Percentiles rank a stretch among this genome's conserved stretches.
Evolutionary conservation across 2,888 invertebrate species (phyloP).

Genomic region (Papilio elwesi): DNA sequence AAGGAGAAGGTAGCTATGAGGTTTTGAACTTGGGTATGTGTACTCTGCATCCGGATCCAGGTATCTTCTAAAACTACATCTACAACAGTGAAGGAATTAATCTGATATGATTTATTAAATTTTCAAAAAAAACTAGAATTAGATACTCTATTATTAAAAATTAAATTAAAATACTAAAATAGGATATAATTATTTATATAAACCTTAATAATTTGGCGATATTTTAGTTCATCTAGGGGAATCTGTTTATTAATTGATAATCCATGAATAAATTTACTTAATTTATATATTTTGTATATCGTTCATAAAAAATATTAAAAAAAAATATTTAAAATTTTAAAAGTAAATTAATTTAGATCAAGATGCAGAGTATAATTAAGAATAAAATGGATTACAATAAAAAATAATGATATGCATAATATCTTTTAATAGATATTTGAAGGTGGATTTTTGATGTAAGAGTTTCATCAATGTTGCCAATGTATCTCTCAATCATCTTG

Average conservation of each 20-base stretch:
- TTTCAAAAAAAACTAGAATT: slow-evolving; percentile 86
- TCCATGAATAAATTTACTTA: slow-evolving; percentile 85
- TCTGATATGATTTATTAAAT: slow-evolving; percentile 71
- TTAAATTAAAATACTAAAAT: slow-evolving; percentile 79
- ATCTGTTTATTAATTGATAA: slow-evolving; percentile 88
- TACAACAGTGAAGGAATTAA: too few relatives aligned
- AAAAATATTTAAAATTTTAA: slow-evolving; percentile 68
- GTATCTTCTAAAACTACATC: too few relatives aligned
- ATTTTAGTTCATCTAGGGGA: slow-evolving; percentile 88
- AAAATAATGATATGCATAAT: slow-evolving; percentile 77
- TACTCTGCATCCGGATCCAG: too few relatives aligned
- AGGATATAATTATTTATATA: slow-evolving; percentile 84
- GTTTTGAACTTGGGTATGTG: too few relatives aligned
- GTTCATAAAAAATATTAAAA: slow-evolving; percentile 76
- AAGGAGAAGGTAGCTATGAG: slow-evolving; percentile 65
- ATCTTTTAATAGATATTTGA: slow-evolving; percentile 72
- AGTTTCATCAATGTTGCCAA: too few relatives aligned
- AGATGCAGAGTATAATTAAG: slow-evolving; percentile 88
- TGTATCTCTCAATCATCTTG: too few relatives aligned
- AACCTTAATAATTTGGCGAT: slow-evolving; percentile 88
- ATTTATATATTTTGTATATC: slow-evolving; percentile 76
- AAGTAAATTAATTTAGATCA: slow-evolving; percentile 86
- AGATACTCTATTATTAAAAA: slow-evolving; percentile 88
- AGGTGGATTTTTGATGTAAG: slow-evolving; percentile 89
- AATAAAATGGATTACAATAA: slow-evolving; percentile 88